These are phyloP conservation scores for Pantala flavescens DNA, from an alignment of 1,140 invertebrate species.

Conservation along the genomic window DNA sequence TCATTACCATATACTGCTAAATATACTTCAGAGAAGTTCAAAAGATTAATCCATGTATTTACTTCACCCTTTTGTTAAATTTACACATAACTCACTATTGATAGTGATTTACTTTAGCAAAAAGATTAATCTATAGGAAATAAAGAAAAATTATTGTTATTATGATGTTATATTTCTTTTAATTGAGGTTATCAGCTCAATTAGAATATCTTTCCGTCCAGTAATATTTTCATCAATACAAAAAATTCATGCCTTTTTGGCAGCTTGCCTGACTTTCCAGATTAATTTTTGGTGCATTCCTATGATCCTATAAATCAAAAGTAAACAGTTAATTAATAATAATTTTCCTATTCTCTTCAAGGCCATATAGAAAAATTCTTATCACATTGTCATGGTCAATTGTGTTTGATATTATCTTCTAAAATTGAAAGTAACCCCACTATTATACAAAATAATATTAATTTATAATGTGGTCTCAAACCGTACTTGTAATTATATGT, in stretches of 20 bases:
- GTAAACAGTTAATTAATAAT: not conserved
- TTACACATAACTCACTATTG: too few relatives aligned
- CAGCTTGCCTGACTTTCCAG: not conserved
- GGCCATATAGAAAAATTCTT: not conserved
- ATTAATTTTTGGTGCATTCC: not conserved
- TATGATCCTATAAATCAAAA: not conserved
- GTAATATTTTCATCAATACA: not conserved
- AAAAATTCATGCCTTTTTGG: not conserved
- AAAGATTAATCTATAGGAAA: too few relatives aligned
- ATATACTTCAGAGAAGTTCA: too few relatives aligned
- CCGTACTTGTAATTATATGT: too few relatives aligned
- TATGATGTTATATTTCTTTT: too few relatives aligned
- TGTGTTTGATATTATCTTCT: not conserved
- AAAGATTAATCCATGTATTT: too few relatives aligned
- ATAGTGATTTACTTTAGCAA: too few relatives aligned
- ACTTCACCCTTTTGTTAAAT: too few relatives aligned
- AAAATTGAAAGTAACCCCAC: slow-evolving; percentile 5
- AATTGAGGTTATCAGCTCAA: not conserved
- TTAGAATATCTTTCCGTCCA: not conserved
- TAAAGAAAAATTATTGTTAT: too few relatives aligned
- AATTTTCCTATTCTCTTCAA: not conserved
- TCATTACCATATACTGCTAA: too few relatives aligned
- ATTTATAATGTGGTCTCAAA: not conserved
- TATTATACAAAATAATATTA: not conserved
- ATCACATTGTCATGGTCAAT: not conserved